These are phyloP conservation scores for Rachycentron canadum DNA, from an alignment of 2,797 vertebrate species.

Conservation along the genomic window DNA sequence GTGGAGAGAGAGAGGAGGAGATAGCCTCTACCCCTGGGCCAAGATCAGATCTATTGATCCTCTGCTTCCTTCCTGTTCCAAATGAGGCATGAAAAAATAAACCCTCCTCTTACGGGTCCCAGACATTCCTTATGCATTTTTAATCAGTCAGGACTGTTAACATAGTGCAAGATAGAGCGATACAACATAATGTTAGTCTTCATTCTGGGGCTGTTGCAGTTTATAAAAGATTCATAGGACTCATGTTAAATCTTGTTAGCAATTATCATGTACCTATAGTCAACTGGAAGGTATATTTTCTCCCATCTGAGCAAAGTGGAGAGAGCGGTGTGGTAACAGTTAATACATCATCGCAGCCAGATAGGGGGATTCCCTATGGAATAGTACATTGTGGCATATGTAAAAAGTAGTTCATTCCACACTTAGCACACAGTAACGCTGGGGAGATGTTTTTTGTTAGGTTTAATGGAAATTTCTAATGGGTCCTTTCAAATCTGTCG, in stretches of 20 bases:
- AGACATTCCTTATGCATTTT: constrained; percentile 85
- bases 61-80: constrained; percentile 84
- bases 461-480: constrained; percentile 85
- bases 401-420: constrained; percentile 87
- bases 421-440: constrained; percentile 83
- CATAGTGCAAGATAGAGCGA: constrained; percentile 77
- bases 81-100: constrained; percentile 82
- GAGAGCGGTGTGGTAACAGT: constrained; percentile 77
- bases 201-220: constrained; percentile 59
- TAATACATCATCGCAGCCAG: constrained; percentile 83
- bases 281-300: constrained; percentile 66
- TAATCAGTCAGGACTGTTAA: constrained; percentile 82
- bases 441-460: constrained; percentile 82
- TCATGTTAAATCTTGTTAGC: constrained; percentile 65
- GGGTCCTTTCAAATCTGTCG: constrained; percentile 82
- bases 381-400: constrained; percentile 80
- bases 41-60: constrained; percentile 84
- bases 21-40: constrained; percentile 71
- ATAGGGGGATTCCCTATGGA: constrained; percentile 78
- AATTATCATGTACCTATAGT: constrained; percentile 62
- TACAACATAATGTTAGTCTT: constrained; percentile 68
- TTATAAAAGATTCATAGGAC: constrained; percentile 69
- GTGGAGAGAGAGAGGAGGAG: constrained; percentile 55
- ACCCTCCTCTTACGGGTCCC: constrained; percentile 78
- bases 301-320: constrained; percentile 69